Conservation (phyloP, 2,888 invertebrate species). For the Ophion slaviceki region DNA sequence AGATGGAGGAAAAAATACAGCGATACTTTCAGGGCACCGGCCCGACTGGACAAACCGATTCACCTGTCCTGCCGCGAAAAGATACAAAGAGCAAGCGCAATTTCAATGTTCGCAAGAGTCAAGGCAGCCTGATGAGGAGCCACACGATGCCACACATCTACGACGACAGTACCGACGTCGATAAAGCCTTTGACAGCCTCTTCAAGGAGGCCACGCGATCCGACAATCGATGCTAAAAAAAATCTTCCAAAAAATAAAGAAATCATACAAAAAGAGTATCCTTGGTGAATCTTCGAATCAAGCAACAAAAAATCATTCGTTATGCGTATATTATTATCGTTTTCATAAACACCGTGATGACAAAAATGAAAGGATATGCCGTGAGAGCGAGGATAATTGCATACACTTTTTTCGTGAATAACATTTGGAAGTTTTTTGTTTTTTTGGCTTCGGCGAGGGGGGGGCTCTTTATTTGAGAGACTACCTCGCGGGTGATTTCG, state of each 20-base stretch:
- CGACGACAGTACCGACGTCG: slow-evolving; percentile 92
- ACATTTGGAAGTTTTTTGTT: slow-evolving; percentile 11
- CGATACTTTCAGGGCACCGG: slow-evolving; percentile 79
- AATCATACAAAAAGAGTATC: slow-evolving; percentile 33
- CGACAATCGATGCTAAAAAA: slow-evolving; percentile 73
- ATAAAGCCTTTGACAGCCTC: slow-evolving; percentile 94
- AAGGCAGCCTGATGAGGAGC: slow-evolving; percentile 87
- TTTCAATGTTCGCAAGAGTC: slow-evolving; percentile 47
- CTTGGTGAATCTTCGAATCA: slow-evolving; percentile 26
- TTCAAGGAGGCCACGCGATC: slow-evolving; percentile 85
- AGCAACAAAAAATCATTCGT: slow-evolving; percentile 25
- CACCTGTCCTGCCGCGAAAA: slow-evolving; percentile 28
- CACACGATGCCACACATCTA: slow-evolving; percentile 88
- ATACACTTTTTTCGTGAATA: slow-evolving; percentile 38
- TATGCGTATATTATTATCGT: slow-evolving; percentile 39
- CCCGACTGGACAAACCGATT: slow-evolving; percentile 61
- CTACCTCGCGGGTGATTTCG: background rate
- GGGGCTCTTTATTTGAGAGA: background rate
- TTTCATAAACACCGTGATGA: slow-evolving; percentile 46
- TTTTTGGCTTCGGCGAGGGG: background rate
- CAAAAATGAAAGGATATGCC: slow-evolving; percentile 35
- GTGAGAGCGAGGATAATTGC: slow-evolving; percentile 44
- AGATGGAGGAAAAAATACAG: slow-evolving; percentile 81
- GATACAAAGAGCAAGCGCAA: slow-evolving; percentile 54
- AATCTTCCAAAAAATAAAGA: slow-evolving; percentile 1